phyloP scores from a whole-genome alignment of 2,888 invertebrate species.

The Polia nebulosa region DNA sequence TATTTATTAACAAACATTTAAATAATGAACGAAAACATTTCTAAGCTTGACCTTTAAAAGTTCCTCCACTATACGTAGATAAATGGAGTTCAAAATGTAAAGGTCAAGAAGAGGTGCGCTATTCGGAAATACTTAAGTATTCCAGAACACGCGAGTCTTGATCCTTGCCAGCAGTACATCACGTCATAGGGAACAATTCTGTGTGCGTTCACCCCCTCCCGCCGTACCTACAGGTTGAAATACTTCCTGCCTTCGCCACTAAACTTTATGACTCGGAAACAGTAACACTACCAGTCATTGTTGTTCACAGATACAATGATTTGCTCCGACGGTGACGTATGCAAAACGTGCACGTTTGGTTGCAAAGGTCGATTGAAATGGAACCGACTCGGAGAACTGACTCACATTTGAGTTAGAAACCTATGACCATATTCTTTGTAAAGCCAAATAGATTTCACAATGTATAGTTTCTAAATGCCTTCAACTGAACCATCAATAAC shows the following conservation, averaged over 20 bases:
- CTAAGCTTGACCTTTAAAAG: constrained; percentile 30
- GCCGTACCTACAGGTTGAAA: constrained; percentile 43
- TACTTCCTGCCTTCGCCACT: constrained; percentile 55
- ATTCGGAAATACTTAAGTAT: constrained; percentile 39
- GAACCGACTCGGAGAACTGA: not conserved
- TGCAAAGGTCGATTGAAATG: constrained; percentile 16
- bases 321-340: constrained; percentile 53
- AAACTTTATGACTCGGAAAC: constrained; percentile 73
- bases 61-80: constrained; percentile 6
- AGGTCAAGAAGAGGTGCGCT: constrained; percentile 42
- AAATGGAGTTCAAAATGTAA: constrained; percentile 31
- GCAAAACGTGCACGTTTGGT: constrained; percentile 36
- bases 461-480: constrained; percentile 27
- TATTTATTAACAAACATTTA: not conserved
- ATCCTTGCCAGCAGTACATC: constrained; percentile 32
- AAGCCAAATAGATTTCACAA: constrained; percentile 24
- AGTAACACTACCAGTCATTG: constrained; percentile 60
- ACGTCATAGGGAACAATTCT: constrained; percentile 16
- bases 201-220: constrained; percentile 28
- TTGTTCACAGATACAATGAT: constrained; percentile 51
- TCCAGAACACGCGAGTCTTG: constrained; percentile 29
- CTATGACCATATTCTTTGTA: constrained; percentile 12
- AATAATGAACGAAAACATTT: constrained; percentile 13
- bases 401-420: constrained; percentile 20
- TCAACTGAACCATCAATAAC: constrained; percentile 16